phyloP scores from a whole-genome alignment of 2,797 vertebrate species.

The Pipistrellus pipistrellus region DNA sequence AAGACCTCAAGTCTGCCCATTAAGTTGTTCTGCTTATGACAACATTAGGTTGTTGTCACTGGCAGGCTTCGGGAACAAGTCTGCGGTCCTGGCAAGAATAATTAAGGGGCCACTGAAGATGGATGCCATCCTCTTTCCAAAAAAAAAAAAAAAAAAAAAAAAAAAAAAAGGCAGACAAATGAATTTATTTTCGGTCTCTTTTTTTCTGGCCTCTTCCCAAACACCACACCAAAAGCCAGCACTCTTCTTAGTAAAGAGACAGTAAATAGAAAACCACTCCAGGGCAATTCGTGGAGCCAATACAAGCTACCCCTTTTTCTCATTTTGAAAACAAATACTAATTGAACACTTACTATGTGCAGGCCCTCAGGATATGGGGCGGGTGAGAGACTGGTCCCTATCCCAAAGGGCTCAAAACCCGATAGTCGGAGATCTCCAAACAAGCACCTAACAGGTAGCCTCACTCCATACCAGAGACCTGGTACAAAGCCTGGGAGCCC shows the following conservation, averaged over 20 bases:
- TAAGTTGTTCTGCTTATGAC: slow-evolving; percentile 50
- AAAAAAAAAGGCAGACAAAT: slow-evolving; percentile 26
- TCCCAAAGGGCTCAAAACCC: not conserved
- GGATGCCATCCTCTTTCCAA: not conserved
- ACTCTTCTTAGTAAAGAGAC: slow-evolving; percentile 1
- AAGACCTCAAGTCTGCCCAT: not conserved
- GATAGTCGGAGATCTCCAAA: not conserved
- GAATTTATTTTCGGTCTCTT: not conserved
- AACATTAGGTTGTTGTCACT: slow-evolving; percentile 58
- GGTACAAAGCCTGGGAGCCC: rapidly evolving
- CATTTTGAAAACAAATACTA: not conserved
- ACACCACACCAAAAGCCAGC: not conserved
- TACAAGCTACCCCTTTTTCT: not conserved
- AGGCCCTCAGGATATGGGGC: not conserved
- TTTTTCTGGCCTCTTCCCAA: slow-evolving; percentile 33
- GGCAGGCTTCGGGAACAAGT: slow-evolving; percentile 35
- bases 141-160: slow-evolving; percentile 28
- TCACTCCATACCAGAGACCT: not conserved
- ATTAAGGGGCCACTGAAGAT: slow-evolving; percentile 26
- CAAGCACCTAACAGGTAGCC: not conserved
- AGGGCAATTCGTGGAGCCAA: not conserved
- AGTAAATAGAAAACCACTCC: not conserved
- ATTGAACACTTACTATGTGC: not conserved
- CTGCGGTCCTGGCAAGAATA: slow-evolving; percentile 4
- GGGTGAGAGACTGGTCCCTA: not conserved